Conservation (phyloP, 2,888 invertebrate species). For the Temnothorax unifasciatus region DNA sequence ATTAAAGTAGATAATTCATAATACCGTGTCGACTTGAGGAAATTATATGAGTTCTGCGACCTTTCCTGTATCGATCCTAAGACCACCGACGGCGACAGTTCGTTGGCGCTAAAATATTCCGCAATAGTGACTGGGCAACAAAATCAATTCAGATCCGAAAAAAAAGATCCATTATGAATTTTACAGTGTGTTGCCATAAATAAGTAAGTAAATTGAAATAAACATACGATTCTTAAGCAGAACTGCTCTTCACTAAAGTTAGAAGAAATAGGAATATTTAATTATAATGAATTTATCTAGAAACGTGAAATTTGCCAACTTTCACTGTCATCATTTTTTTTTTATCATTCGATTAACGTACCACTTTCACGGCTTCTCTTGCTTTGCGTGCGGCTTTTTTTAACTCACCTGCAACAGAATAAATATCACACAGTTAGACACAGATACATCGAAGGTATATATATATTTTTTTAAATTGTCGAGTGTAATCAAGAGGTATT, state of each 20-base stretch:
- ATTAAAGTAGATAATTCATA: slow-evolving; percentile 45
- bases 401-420: slow-evolving; percentile 42
- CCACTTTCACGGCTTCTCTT: background rate
- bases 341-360: background rate
- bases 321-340: background rate
- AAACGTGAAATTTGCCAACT: background rate
- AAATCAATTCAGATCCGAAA: background rate
- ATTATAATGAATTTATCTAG: background rate
- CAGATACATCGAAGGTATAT: background rate
- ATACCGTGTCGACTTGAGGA: slow-evolving; percentile 22
- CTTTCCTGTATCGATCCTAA: slow-evolving; percentile 41
- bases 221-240: background rate
- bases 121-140: background rate
- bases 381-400: background rate
- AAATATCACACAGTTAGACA: slow-evolving; percentile 12
- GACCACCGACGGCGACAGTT: slow-evolving; percentile 29
- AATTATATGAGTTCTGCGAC: slow-evolving; percentile 45
- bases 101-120: slow-evolving; percentile 4
- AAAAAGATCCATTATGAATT: background rate
- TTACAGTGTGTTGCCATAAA: background rate
- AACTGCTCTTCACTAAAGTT: background rate
- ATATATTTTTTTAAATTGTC: background rate
- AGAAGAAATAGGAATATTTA: background rate
- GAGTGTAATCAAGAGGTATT: slow-evolving; percentile 11
- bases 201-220: background rate